phyloP scores from a whole-genome alignment of 2,797 vertebrate species.

The Acipenser transmontanus region DNA sequence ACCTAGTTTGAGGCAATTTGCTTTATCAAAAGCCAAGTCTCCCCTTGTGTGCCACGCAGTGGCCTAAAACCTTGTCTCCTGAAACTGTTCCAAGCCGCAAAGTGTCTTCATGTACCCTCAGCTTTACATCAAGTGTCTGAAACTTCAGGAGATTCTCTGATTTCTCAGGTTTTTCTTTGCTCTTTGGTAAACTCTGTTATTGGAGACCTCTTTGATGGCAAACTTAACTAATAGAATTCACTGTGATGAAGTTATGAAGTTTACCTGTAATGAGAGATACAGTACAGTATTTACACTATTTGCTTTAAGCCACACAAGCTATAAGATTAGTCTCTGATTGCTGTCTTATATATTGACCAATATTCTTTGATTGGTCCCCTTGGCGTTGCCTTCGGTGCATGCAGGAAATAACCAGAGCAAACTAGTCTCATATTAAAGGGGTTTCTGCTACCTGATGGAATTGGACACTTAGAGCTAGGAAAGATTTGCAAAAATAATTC shows the following conservation, averaged over 20 bases:
- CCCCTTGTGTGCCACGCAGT: no score
- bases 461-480: not conserved
- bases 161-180: no score
- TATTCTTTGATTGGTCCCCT: not conserved
- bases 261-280: not conserved
- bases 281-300: not conserved
- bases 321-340: slow-evolving; percentile 3
- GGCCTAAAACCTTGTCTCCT: no score
- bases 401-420: not conserved
- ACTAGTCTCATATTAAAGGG: not conserved
- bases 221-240: no score
- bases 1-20: no score
- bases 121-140: no score
- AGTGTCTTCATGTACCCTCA: no score
- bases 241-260: not conserved
- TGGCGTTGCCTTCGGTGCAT: not conserved
- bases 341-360: not conserved
- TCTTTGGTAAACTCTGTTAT: no score
- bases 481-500: not conserved
- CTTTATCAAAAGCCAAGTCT: no score
- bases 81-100: no score
- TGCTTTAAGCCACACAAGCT: not conserved
- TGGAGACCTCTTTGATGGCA: no score
- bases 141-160: no score
- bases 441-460: slow-evolving; percentile 6